These are phyloP conservation scores for Xestia sexstrigata DNA, from an alignment of 2,888 invertebrate species.

Conservation along the genomic window DNA sequence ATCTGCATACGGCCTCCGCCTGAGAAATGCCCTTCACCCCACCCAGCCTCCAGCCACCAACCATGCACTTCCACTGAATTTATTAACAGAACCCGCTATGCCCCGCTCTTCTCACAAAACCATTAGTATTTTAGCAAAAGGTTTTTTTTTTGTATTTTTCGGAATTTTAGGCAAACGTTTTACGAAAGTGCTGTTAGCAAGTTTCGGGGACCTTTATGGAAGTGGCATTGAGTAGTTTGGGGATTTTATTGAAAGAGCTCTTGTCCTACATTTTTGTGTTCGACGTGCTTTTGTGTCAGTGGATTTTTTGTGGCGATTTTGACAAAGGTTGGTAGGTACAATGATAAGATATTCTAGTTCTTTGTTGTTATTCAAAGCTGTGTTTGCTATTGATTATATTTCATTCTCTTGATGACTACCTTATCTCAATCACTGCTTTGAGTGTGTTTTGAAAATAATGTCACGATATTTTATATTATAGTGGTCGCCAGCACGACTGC, in stretches of 20 bases:
- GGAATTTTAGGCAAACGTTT: conserved; percentile 56
- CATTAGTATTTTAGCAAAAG: conserved; percentile 49
- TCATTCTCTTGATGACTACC: conserved; percentile 1
- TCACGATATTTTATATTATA: neutral
- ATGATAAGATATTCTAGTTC: conserved; percentile 15
- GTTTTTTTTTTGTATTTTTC: conserved; percentile 44
- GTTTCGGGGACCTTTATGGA: conserved; percentile 56
- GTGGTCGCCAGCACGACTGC: too few relatives aligned
- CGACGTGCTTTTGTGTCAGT: conserved; percentile 48
- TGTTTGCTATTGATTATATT: conserved; percentile 22
- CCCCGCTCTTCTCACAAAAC: conserved; percentile 21
- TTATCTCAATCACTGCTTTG: too few relatives aligned
- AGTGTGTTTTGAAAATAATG: neutral
- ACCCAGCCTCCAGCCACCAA: conserved; percentile 27
- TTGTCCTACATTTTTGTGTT: conserved; percentile 59
- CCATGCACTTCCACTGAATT: conserved; percentile 67
- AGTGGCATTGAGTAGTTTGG: conserved; percentile 60
- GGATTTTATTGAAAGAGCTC: conserved; percentile 58
- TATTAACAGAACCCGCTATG: conserved; percentile 56
- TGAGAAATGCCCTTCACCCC: conserved; percentile 66
- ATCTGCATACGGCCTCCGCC: conserved; percentile 89
- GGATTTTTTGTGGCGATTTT: conserved; percentile 38
- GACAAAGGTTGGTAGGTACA: conserved; percentile 27
- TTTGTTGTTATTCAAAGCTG: conserved; percentile 18
- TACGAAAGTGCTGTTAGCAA: conserved; percentile 60